A percentile compares a stretch with the other conserved stretches of the same genome.
Evolutionary conservation across 2,797 vertebrate species (phyloP).

Genomic region (Staurois parvus): DNA sequence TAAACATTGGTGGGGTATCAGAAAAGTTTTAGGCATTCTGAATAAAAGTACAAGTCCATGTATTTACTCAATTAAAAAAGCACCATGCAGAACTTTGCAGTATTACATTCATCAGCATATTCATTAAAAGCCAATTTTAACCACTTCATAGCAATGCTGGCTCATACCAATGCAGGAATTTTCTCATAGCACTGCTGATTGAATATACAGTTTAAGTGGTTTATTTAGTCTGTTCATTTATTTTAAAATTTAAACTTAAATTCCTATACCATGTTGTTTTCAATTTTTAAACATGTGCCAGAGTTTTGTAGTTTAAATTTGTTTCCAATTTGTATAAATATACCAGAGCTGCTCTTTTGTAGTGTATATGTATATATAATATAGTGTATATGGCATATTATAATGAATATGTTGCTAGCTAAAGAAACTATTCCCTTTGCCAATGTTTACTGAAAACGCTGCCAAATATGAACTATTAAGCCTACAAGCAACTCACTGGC

Average conservation of each 20-base stretch:
- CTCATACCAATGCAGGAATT: background rate
- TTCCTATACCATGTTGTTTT: too few relatives aligned
- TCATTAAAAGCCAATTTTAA: background rate
- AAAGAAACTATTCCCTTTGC: background rate
- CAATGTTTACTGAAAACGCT: background rate
- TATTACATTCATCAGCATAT: too few relatives aligned
- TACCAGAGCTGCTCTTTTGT: background rate
- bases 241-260: too few relatives aligned
- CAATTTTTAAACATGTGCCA: too few relatives aligned
- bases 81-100: background rate
- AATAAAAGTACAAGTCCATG: slow-evolving; percentile 7
- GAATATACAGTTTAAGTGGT: too few relatives aligned
- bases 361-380: background rate
- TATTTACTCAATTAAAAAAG: slow-evolving; percentile 10
- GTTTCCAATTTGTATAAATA: too few relatives aligned
- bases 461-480: background rate
- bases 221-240: too few relatives aligned
- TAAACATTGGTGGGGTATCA: slow-evolving; percentile 41
- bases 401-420: background rate
- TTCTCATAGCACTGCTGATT: too few relatives aligned
- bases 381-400: background rate
- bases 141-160: too few relatives aligned
- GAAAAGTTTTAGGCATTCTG: slow-evolving; percentile 26
- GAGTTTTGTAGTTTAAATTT: background rate
- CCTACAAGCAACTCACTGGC: background rate